Percentiles rank a stretch among this genome's conserved stretches.
Evolutionary conservation across 2,797 vertebrate species (phyloP).

Genomic region (Pelochelys cantorii): DNA sequence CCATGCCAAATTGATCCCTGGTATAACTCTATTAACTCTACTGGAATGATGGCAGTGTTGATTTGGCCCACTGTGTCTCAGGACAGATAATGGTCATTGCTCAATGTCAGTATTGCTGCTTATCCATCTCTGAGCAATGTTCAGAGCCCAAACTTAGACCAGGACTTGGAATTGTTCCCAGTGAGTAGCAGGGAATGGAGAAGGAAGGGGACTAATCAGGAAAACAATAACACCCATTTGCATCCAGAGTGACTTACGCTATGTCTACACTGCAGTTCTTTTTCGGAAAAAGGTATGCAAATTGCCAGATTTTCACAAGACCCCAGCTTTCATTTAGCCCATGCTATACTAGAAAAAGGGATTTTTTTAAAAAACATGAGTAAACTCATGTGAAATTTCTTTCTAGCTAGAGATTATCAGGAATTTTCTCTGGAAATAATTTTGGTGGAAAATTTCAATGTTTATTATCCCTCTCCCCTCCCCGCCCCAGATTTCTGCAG

Average conservation of each 20-base stretch:
- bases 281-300: too few species aligned
- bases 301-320: background rate
- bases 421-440: background rate
- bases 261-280: too few species aligned
- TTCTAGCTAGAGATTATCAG: background rate
- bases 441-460: background rate
- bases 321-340: background rate
- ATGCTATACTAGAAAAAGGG: background rate
- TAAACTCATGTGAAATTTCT: constrained; percentile 35
- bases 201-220: background rate
- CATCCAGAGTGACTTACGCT: background rate
- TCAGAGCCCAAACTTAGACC: background rate
- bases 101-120: background rate
- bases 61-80: background rate
- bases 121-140: background rate
- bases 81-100: background rate
- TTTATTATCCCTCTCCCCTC: background rate
- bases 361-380: background rate
- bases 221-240: background rate
- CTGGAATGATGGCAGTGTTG: background rate
- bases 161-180: background rate
- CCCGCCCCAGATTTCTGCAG: background rate
- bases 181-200: background rate
- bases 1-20: background rate
- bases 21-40: background rate